A percentile compares a stretch with the other conserved stretches of the same genome.
Conservation (phyloP, 2,797 vertebrate genomes). For the Helarctos malayanus region DNA sequence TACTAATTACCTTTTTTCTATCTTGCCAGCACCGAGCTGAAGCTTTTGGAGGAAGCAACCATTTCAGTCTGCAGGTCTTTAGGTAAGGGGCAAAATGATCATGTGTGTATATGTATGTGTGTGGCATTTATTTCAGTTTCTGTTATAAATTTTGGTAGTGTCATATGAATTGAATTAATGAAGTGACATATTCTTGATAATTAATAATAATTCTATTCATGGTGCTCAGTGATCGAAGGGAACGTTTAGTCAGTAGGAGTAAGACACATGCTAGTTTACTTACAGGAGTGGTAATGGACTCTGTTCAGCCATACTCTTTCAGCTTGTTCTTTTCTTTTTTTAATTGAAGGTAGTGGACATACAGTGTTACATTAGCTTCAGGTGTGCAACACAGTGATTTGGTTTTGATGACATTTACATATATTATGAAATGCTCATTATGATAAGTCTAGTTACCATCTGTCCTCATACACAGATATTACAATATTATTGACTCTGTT, state of each 20-base stretch:
- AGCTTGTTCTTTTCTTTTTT: background rate
- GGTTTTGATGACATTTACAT: background rate
- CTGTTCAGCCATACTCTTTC: background rate
- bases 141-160: background rate
- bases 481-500: background rate
- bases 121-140: background rate
- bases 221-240: background rate
- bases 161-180: slow-evolving; percentile 2
- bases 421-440: background rate
- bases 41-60: slow-evolving; percentile 96
- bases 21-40: slow-evolving; percentile 93
- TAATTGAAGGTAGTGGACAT: background rate
- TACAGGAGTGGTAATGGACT: background rate
- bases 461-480: background rate
- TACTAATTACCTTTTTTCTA: slow-evolving; percentile 60
- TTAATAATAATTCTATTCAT: background rate
- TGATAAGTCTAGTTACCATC: background rate
- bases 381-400: background rate
- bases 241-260: background rate
- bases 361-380: background rate
- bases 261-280: background rate
- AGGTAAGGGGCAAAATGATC: slow-evolving; percentile 90
- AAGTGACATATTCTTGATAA: background rate
- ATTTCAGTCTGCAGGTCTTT: slow-evolving; percentile 95
- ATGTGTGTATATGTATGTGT: background rate